Percentiles rank a stretch among this genome's conserved stretches.
Conservation (phyloP, 2,113 vertebrate species). For the Cyprinus carpio region DNA sequence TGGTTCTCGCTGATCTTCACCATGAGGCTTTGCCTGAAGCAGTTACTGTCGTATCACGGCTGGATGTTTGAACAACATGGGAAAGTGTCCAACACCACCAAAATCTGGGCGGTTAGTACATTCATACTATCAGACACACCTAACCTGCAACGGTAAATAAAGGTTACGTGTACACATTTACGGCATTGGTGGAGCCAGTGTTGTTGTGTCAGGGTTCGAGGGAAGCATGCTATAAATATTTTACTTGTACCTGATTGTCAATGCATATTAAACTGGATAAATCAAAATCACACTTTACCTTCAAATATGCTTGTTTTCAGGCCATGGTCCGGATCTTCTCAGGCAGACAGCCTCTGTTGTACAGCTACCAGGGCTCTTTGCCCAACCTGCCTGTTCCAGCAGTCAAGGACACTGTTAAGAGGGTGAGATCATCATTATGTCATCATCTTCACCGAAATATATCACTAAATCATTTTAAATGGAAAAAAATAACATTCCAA, state of each 20-base stretch:
- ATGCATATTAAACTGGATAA: not conserved
- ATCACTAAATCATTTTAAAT: not conserved
- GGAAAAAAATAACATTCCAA: not conserved
- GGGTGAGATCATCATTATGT: slow-evolving; percentile 68
- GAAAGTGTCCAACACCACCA: slow-evolving; percentile 84
- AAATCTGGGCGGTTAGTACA: slow-evolving; percentile 87
- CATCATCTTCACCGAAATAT: not conserved
- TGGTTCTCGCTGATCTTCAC: slow-evolving; percentile 90
- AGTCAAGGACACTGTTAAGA: slow-evolving; percentile 81
- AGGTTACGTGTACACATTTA: not conserved
- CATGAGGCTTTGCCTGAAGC: slow-evolving; percentile 85
- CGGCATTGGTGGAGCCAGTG: not conserved
- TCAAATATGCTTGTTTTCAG: slow-evolving; percentile 65
- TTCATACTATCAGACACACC: not conserved
- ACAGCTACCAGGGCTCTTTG: slow-evolving; percentile 86
- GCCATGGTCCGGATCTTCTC: slow-evolving; percentile 89
- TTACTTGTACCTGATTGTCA: not conserved
- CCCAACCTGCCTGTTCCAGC: slow-evolving; percentile 85
- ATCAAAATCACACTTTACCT: not conserved
- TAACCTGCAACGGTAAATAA: not conserved
- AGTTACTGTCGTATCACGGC: slow-evolving; percentile 88
- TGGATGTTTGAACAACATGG: slow-evolving; percentile 89
- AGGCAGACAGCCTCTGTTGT: slow-evolving; percentile 84
- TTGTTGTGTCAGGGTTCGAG: not conserved
- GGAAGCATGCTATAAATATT: not conserved